These are phyloP conservation scores for Asobara japonica DNA, from an alignment of 1,140 invertebrate species.

Conservation along the genomic window DNA sequence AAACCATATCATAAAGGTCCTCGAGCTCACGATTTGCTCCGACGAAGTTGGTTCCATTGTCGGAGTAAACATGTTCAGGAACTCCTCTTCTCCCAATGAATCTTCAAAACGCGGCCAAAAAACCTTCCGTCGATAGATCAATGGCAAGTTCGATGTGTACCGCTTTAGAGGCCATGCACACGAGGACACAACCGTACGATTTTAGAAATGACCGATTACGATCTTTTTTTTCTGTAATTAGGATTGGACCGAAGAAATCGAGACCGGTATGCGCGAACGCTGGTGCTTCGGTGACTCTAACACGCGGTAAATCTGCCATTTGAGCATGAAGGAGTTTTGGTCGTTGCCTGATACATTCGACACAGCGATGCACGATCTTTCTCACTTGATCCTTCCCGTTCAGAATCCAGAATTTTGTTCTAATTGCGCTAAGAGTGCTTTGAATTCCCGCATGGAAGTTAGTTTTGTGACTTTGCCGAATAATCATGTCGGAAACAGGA, in stretches of 20 bases:
- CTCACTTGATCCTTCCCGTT: background rate
- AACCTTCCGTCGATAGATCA: constrained; percentile 34
- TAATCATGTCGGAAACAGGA: background rate
- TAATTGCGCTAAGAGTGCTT: background rate
- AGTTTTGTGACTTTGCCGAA: constrained; percentile 38
- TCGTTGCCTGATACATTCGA: background rate
- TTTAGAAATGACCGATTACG: background rate
- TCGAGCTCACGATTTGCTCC: constrained; percentile 24
- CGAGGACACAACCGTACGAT: background rate
- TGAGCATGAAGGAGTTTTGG: background rate
- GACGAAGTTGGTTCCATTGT: constrained; percentile 35
- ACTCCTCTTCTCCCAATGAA: constrained; percentile 44
- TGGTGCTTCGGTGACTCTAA: background rate
- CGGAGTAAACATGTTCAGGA: constrained; percentile 23
- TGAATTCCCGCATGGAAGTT: constrained; percentile 26
- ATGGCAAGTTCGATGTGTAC: background rate
- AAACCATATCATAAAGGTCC: background rate
- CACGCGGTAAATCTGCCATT: background rate
- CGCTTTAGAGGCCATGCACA: constrained; percentile 10
- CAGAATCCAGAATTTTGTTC: background rate
- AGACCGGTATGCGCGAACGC: background rate
- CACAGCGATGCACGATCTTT: background rate
- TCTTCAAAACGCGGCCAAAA: constrained; percentile 44
- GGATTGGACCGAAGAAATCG: constrained; percentile 6
- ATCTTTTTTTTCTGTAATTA: constrained; percentile 2